Percentiles rank a stretch among this genome's conserved stretches.
Evolutionary conservation across 2,888 invertebrate genomes (phyloP).

Genomic region (Catocala fraxini): DNA sequence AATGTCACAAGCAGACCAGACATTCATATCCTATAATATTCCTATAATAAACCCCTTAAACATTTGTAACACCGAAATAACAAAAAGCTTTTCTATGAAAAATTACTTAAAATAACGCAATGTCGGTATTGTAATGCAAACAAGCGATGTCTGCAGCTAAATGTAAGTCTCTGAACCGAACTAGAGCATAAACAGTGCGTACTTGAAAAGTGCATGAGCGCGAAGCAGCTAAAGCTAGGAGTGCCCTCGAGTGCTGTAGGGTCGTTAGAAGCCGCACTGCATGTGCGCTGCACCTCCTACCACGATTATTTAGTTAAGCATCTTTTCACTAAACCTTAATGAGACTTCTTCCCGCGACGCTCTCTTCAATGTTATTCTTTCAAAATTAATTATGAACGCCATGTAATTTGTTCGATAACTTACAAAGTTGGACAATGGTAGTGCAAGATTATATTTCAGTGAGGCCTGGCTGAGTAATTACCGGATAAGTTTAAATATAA

Average conservation of each 20-base stretch:
- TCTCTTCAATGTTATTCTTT: slow-evolving; percentile 30
- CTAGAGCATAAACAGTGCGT: slow-evolving; percentile 81
- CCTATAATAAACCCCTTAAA: too few relatives aligned
- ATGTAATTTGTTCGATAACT: background rate
- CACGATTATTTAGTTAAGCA: slow-evolving; percentile 69
- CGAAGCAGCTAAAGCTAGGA: slow-evolving; percentile 69
- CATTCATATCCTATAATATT: too few relatives aligned
- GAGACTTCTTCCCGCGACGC: slow-evolving; percentile 50
- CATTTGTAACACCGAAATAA: background rate
- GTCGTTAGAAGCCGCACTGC: slow-evolving; percentile 72
- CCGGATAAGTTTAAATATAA: too few relatives aligned
- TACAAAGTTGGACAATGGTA: too few relatives aligned
- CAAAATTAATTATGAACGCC: slow-evolving; percentile 17
- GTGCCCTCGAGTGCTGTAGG: slow-evolving; percentile 68
- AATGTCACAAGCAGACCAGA: too few relatives aligned
- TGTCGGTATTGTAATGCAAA: slow-evolving; percentile 60
- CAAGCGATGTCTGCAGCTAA: slow-evolving; percentile 58
- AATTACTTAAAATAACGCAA: slow-evolving; percentile 11
- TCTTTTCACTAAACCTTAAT: slow-evolving; percentile 63
- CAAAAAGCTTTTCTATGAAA: background rate
- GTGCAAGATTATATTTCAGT: too few relatives aligned
- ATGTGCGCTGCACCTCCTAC: slow-evolving; percentile 48
- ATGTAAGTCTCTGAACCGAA: slow-evolving; percentile 66
- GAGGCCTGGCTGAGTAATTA: too few relatives aligned
- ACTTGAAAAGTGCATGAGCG: slow-evolving; percentile 82